A percentile compares a stretch with the other conserved stretches of the same genome.
Evolutionary conservation across 2,797 vertebrate species (phyloP).

Genomic region (Neosilurus mollespiculum): DNA sequence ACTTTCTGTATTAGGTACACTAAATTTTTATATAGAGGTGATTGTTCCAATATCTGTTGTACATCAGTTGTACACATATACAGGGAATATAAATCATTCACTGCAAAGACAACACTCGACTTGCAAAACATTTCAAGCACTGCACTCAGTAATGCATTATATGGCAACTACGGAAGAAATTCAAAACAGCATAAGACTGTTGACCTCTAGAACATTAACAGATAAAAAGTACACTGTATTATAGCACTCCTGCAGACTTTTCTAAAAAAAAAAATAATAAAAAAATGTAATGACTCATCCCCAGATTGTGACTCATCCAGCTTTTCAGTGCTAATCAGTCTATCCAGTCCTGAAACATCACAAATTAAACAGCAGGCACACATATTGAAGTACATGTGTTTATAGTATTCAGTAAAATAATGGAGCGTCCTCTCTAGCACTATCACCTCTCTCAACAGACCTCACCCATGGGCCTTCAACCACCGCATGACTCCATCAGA

Average conservation of each 20-base stretch:
- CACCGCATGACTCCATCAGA: slow-evolving; percentile 29
- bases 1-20: no score
- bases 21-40: not conserved
- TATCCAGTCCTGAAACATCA: slow-evolving; percentile 15
- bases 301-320: slow-evolving; percentile 39
- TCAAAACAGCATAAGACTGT: not conserved
- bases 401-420: slow-evolving; percentile 19
- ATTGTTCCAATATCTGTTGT: not conserved
- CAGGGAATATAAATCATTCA: not conserved
- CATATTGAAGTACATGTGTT: slow-evolving; percentile 27
- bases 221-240: not conserved
- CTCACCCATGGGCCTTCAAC: slow-evolving; percentile 34
- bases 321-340: slow-evolving; percentile 32
- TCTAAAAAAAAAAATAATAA: not conserved
- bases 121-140: not conserved
- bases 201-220: not conserved
- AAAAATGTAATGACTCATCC: slow-evolving; percentile 3
- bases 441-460: slow-evolving; percentile 19
- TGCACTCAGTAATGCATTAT: not conserved
- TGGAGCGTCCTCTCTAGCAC: slow-evolving; percentile 16
- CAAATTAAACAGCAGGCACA: slow-evolving; percentile 22
- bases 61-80: not conserved
- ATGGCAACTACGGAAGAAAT: not conserved
- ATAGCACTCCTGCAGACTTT: not conserved
- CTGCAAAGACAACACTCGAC: not conserved